A percentile compares a stretch with the other conserved stretches of the same genome.
phyloP scores from a whole-genome alignment of 2,113 vertebrate species.

The Upupa epops region DNA sequence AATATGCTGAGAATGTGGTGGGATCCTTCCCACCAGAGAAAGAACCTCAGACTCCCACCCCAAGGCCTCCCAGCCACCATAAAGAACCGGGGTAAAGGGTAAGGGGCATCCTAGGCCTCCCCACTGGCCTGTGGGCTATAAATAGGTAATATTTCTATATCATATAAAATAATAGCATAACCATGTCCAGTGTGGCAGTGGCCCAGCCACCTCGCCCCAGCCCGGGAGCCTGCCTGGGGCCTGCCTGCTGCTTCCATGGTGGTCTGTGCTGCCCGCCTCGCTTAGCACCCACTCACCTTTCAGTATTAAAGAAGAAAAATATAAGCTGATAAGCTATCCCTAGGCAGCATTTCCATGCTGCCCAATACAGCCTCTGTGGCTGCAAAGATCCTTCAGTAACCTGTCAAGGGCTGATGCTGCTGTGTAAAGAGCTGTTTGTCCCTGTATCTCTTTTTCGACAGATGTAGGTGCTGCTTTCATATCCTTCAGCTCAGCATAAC shows the following conservation, averaged over 20 bases:
- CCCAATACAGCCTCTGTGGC: conserved; percentile 18
- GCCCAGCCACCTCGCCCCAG: background rate
- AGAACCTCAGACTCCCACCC: background rate
- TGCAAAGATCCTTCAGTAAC: conserved; percentile 67
- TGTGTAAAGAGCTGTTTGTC: conserved; percentile 61
- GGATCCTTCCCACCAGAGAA: background rate
- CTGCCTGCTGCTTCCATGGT: conserved; percentile 47
- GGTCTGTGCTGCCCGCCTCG: conserved; percentile 51
- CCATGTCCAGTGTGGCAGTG: rapidly evolving
- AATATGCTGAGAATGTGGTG: background rate
- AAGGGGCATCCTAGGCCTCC: rapidly evolving
- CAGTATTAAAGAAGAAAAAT: conserved; percentile 55
- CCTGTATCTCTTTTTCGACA: conserved; percentile 71
- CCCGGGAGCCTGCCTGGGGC: background rate
- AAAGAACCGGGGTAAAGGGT: too few relatives aligned
- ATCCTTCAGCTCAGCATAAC: conserved; percentile 71
- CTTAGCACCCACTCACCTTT: conserved; percentile 77
- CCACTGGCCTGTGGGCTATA: rapidly evolving
- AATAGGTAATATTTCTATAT: background rate
- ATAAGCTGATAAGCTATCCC: conserved; percentile 68
- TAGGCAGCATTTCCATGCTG: conserved; percentile 2
- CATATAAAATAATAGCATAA: background rate
- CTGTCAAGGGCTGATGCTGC: conserved; percentile 63
- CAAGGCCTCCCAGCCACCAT: too few relatives aligned
- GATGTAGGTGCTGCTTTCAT: conserved; percentile 66